Base-by-base conservation (phyloP, 2,888 invertebrate genomes). In the Stenchaetothrips biformis region DNA sequence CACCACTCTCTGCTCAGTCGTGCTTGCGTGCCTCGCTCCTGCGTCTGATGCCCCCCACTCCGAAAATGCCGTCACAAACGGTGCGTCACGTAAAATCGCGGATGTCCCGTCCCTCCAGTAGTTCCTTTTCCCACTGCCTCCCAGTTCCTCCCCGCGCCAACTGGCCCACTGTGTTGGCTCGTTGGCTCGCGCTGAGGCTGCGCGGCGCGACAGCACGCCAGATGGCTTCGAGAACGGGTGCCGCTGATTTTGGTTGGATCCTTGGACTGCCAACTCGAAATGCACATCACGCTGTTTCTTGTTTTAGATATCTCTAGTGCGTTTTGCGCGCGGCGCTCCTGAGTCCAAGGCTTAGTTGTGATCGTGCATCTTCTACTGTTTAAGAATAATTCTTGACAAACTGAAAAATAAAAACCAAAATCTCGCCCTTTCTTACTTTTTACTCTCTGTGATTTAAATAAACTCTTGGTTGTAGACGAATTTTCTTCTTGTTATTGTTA, bases 401-500 rank as follows among this genome's bases (percentile, higher is more conserved):
- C 53, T 13, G 37, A 37, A 2, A 13, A 53, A 37, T 37, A 13
- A 53, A 74, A 21, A 74, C 67, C 67, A 74, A 74, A 74, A 74
- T 25, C 67, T 74, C 67, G 25, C 67, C 67, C 67, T 74, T 74
- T 25, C 25, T 74, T 25, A 25, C 11, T 21, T 25, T 67, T 74
- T 74, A 21, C 67, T 67, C 67, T 67, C 67, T 74, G 67, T 74
- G 67, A 74, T 74, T 74, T 8, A 3, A 25, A 21, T 37, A 37
- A 37, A 37, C 25, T 25, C 25, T 74, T 11, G 67, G 21, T 25
- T 74, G 67, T 74, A 25, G 67, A 25, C 67, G 67, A 74, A 74
- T 74, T 74, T 74, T 74, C 67, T 74, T 74, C 67, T 74, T 74
- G 67, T 74, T 74, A 74, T 74, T 74, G 67, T 74, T 74, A 74